phyloP scores from a whole-genome alignment of 2,113 vertebrate genomes.

The Apteryx mantelli region DNA sequence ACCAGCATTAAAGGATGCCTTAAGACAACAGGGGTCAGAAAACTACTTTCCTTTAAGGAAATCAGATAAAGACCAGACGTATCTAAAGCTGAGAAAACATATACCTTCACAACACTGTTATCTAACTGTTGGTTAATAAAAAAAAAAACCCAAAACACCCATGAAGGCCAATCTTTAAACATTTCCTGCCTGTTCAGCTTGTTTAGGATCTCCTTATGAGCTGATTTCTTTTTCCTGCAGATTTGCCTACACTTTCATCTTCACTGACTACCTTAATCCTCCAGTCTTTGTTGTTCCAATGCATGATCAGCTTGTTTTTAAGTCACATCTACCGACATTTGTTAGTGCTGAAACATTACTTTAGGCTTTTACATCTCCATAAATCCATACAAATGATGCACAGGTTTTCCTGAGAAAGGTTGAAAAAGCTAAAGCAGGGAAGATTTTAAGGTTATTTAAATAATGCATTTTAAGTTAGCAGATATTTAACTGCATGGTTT shows the following conservation, averaged over 20 bases:
- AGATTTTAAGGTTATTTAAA: constrained; percentile 67
- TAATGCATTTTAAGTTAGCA: constrained; percentile 67
- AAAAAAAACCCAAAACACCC: neutral
- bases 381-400: constrained; percentile 70
- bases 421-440: constrained; percentile 36
- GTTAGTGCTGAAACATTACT: constrained; percentile 75
- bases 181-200: constrained; percentile 66
- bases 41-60: neutral
- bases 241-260: constrained; percentile 75
- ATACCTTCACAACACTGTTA: rapidly evolving
- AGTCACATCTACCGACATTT: constrained; percentile 69
- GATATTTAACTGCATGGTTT: constrained; percentile 54
- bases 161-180: constrained; percentile 33
- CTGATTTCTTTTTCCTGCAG: constrained; percentile 23
- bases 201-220: constrained; percentile 59
- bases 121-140: constrained; percentile 13
- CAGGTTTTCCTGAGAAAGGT: constrained; percentile 51
- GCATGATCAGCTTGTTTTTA: constrained; percentile 76
- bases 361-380: constrained; percentile 65
- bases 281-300: constrained; percentile 71
- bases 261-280: constrained; percentile 74
- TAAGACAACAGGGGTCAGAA: neutral
- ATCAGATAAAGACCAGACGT: neutral
- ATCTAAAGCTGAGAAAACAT: neutral
- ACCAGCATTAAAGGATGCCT: neutral